Conservation (phyloP, 2,113 vertebrate species). For the human (Homo sapiens) region DNA sequence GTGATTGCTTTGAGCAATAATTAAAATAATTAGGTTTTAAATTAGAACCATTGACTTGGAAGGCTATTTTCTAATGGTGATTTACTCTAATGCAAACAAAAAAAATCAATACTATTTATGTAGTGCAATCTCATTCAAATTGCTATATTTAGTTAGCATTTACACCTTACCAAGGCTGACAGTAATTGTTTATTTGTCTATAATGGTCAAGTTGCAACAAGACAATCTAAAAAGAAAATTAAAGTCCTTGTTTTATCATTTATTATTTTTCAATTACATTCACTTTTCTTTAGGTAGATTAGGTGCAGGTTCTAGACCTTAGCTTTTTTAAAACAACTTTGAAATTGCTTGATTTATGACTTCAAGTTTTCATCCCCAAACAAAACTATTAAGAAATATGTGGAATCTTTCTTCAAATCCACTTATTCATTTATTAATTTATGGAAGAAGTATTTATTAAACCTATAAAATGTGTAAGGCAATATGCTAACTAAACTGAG, state of each 20-base stretch:
- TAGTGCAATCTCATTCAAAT: constrained; percentile 62
- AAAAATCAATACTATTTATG: constrained; percentile 55
- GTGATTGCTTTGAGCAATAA: constrained; percentile 39
- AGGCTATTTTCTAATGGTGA: constrained; percentile 60
- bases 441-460: not conserved
- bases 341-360: constrained; percentile 72
- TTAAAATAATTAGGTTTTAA: constrained; percentile 73
- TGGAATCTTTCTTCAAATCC: not conserved
- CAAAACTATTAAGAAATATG: constrained; percentile 62
- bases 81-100: constrained; percentile 64
- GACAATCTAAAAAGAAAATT: constrained; percentile 73
- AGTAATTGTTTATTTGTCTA: constrained; percentile 54
- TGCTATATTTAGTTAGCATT: constrained; percentile 35
- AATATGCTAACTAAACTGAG: not conserved
- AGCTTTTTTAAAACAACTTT: constrained; percentile 24
- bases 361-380: not conserved
- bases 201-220: constrained; percentile 51
- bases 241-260: constrained; percentile 50
- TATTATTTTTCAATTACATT: constrained; percentile 61
- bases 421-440: not conserved
- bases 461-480: not conserved
- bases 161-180: constrained; percentile 29
- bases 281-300: constrained; percentile 77
- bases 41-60: constrained; percentile 50
- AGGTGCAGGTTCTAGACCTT: constrained; percentile 54